A percentile compares a stretch with the other conserved stretches of the same genome.
These are phyloP conservation scores for Catostomus latipinnis DNA, from an alignment of 2,797 vertebrate species.

Conservation along the genomic window DNA sequence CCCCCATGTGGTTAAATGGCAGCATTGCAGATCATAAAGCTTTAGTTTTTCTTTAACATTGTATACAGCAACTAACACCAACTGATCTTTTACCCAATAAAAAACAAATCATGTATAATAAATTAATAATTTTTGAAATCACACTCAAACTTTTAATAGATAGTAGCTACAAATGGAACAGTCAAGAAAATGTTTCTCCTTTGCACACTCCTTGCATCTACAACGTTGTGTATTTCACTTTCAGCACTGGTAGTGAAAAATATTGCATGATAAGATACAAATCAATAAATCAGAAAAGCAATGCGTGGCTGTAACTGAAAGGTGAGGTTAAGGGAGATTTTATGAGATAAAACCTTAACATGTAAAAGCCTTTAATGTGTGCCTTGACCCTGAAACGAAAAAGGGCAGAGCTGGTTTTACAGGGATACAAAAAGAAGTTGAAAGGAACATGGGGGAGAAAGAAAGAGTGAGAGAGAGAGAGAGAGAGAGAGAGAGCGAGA, in stretches of 20 bases:
- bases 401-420: conserved; percentile 37
- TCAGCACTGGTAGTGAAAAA: not conserved
- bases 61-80: no score
- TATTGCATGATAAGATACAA: not conserved
- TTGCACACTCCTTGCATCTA: not conserved
- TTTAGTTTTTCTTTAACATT: not conserved
- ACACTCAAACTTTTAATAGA: not conserved
- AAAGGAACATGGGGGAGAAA: conserved; percentile 10
- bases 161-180: not conserved
- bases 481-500: not conserved
- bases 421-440: conserved; percentile 10
- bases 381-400: conserved; percentile 24
- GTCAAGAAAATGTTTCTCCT: not conserved
- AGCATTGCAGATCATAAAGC: not conserved
- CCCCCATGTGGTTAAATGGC: not conserved
- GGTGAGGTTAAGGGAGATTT: conserved; percentile 29
- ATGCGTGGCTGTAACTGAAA: not conserved
- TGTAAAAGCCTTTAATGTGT: conserved; percentile 28
- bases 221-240: not conserved
- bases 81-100: no score
- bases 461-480: conserved; percentile 14
- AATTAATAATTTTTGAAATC: no score
- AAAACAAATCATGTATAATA: no score
- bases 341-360: conserved; percentile 18
- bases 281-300: not conserved